Evolutionary conservation across 2,113 vertebrate species (phyloP).

Genomic region (Crotalus helleri): DNA sequence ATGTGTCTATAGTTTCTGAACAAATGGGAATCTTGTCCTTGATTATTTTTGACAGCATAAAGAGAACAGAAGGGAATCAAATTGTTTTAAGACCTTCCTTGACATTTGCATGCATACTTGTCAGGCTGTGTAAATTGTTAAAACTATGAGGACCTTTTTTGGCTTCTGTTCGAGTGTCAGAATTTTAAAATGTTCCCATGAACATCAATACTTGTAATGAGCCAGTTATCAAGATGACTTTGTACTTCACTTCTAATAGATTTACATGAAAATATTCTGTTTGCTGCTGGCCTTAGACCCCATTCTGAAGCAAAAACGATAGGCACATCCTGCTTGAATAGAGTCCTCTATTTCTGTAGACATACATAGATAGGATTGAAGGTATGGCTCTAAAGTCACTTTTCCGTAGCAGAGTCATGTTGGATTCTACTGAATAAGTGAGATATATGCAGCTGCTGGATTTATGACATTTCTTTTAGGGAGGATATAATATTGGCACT

Average conservation of each 20-base stretch:
- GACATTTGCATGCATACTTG: background rate
- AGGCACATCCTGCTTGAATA: background rate
- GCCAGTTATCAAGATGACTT: background rate
- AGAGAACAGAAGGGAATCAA: background rate
- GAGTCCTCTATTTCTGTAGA: background rate
- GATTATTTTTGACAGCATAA: background rate
- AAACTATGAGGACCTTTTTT: background rate
- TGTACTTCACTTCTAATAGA: background rate
- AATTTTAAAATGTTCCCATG: background rate
- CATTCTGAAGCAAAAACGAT: background rate
- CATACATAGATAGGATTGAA: background rate
- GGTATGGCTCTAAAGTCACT: background rate
- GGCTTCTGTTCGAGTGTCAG: background rate
- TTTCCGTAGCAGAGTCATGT: background rate
- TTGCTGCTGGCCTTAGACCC: background rate
- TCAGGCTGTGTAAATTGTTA: background rate
- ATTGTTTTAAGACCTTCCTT: fast-evolving
- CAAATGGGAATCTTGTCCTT: background rate
- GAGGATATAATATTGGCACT: background rate
- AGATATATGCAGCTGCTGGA: background rate
- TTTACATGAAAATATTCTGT: background rate
- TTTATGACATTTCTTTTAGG: background rate
- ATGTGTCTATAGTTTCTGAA: background rate
- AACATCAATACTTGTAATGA: background rate
- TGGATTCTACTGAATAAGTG: background rate